phyloP scores from a whole-genome alignment of 2,113 vertebrate genomes.

The Alligator sinensis region DNA sequence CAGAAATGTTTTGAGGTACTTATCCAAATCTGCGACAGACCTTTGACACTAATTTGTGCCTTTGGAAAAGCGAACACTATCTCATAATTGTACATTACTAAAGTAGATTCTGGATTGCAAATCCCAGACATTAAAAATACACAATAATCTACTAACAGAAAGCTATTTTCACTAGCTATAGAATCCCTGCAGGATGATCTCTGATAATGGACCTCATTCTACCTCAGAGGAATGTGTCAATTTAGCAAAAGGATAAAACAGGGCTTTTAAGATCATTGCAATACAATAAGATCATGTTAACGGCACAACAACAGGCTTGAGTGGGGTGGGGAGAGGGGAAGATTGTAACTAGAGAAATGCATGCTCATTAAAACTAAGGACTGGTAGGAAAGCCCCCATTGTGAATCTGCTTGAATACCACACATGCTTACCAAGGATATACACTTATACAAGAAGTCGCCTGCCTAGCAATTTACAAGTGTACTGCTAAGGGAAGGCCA shows the following conservation, averaged over 20 bases:
- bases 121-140: conserved; percentile 8
- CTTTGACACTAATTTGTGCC: conserved; percentile 30
- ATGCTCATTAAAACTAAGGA: neutral
- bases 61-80: neutral
- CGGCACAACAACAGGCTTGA: neutral
- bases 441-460: neutral
- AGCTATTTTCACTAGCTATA: conserved; percentile 43
- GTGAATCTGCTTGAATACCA: neutral
- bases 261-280: neutral
- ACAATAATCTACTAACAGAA: conserved; percentile 39
- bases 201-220: conserved; percentile 45
- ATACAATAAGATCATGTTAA: neutral
- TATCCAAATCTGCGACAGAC: neutral
- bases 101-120: conserved; percentile 33
- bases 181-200: conserved; percentile 57
- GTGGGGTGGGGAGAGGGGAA: neutral
- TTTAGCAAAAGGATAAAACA: neutral
- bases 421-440: neutral
- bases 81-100: neutral
- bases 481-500: neutral
- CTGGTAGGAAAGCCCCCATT: neutral
- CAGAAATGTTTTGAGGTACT: neutral
- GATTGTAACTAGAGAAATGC: neutral
- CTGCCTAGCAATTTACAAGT: neutral
- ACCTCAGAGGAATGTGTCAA: conserved; percentile 22